Evolutionary conservation across 2,113 vertebrate species (phyloP).

Genomic region (Perca schrenkii): DNA sequence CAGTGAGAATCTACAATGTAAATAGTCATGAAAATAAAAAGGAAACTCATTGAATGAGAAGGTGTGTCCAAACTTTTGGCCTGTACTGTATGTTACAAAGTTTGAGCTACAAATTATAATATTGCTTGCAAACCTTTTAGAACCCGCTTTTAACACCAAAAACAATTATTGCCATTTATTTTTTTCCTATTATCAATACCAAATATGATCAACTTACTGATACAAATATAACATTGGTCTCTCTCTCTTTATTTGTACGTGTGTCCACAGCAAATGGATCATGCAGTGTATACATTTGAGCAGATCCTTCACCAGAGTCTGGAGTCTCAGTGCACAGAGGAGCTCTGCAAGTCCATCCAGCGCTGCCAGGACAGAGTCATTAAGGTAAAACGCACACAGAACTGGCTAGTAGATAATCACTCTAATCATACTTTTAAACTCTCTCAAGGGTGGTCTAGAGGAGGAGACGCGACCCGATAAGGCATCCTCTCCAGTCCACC

Average conservation of each 20-base stretch:
- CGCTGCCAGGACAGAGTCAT: slow-evolving; percentile 94
- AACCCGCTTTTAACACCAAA: neutral
- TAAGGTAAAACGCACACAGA: slow-evolving; percentile 84
- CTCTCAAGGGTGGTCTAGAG: too few species aligned
- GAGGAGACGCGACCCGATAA: too few species aligned
- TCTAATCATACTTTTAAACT: too few species aligned
- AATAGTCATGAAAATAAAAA: too few species aligned
- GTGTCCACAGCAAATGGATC: slow-evolving; percentile 91
- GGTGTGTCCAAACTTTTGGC: too few species aligned
- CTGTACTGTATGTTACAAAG: too few species aligned
- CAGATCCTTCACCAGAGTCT: slow-evolving; percentile 94
- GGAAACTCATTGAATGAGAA: too few species aligned
- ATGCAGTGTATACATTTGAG: slow-evolving; percentile 92
- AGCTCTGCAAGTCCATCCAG: slow-evolving; percentile 91
- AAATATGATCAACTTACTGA: neutral
- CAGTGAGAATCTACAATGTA: too few species aligned
- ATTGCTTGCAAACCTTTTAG: neutral
- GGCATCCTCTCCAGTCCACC: too few species aligned
- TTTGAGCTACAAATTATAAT: too few species aligned
- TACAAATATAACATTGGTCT: neutral
- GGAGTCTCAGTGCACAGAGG: slow-evolving; percentile 86
- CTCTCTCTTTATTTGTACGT: neutral
- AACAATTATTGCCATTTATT: too few species aligned
- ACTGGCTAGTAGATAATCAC: neutral
- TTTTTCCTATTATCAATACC: too few species aligned